Evolutionary conservation across 1,140 invertebrate species (phyloP).

Genomic region (Cheumatopsyche charites): DNA sequence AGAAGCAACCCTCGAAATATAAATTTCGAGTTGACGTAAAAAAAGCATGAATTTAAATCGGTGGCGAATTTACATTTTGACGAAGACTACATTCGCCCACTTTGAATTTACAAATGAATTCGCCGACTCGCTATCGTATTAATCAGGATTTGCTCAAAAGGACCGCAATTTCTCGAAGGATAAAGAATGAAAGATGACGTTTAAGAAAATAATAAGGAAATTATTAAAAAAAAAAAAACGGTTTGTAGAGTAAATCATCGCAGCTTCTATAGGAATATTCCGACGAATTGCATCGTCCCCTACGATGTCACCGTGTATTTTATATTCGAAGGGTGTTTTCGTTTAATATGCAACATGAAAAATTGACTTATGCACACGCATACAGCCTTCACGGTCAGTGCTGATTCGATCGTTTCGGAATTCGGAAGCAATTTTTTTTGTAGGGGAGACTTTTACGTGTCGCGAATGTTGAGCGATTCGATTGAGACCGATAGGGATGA

Average conservation of each 20-base stretch:
- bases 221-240: too few species aligned
- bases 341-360: slow-evolving; percentile 13
- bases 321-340: not conserved
- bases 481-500: too few species aligned
- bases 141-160: slow-evolving; percentile 11
- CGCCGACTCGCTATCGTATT: slow-evolving; percentile 1
- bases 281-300: too few species aligned
- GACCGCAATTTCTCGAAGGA: not conserved
- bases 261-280: too few species aligned
- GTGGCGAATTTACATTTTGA: not conserved
- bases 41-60: too few species aligned
- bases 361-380: slow-evolving; percentile 2
- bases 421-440: not conserved
- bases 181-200: slow-evolving; percentile 4
- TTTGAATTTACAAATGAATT: slow-evolving; percentile 5
- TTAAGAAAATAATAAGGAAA: not conserved
- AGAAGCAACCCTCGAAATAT: too few species aligned
- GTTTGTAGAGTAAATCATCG: too few species aligned
- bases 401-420: not conserved
- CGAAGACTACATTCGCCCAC: not conserved
- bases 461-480: too few species aligned
- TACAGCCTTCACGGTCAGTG: slow-evolving; percentile 4
- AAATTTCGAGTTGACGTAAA: too few species aligned
- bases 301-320: too few species aligned
- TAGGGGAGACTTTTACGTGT: too few species aligned